Percentiles rank a stretch among this genome's conserved stretches.
Evolutionary conservation across 2,113 vertebrate species (phyloP).

Genomic region (Rattus norvegicus): DNA sequence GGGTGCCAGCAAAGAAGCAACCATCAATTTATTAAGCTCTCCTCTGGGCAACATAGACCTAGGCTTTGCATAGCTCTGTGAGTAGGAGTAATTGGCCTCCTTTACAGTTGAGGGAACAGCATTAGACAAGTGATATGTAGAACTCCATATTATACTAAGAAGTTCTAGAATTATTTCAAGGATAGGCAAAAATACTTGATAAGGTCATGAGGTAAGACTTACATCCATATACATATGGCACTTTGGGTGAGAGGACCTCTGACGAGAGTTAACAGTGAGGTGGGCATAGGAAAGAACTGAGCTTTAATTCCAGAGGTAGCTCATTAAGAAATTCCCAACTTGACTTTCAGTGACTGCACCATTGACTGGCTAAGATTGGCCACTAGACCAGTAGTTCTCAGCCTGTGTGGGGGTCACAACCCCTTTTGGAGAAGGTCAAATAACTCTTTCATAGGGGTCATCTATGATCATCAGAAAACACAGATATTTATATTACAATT

Average conservation of each 20-base stretch:
- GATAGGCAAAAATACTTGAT: neutral
- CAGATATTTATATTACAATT: neutral
- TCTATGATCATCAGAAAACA: neutral
- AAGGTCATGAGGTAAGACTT: neutral
- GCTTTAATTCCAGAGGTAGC: neutral
- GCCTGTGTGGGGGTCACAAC: neutral
- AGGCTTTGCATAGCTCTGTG: neutral
- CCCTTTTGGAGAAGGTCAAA: neutral
- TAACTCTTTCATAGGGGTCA: neutral
- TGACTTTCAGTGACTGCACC: neutral
- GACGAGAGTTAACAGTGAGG: neutral
- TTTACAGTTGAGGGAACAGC: constrained; percentile 36
- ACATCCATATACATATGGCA: neutral
- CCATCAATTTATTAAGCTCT: constrained; percentile 32
- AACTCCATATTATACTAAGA: neutral
- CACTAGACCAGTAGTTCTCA: neutral
- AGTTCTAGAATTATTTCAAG: neutral
- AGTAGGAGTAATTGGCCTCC: neutral
- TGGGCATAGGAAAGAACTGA: neutral
- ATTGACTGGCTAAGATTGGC: neutral
- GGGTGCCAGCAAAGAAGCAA: neutral
- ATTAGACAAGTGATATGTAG: neutral
- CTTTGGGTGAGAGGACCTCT: neutral
- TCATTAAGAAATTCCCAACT: neutral
- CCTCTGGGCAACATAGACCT: constrained; percentile 14